phyloP scores from a whole-genome alignment of 2,888 invertebrate species.

The Tetragonisca angustula region DNA sequence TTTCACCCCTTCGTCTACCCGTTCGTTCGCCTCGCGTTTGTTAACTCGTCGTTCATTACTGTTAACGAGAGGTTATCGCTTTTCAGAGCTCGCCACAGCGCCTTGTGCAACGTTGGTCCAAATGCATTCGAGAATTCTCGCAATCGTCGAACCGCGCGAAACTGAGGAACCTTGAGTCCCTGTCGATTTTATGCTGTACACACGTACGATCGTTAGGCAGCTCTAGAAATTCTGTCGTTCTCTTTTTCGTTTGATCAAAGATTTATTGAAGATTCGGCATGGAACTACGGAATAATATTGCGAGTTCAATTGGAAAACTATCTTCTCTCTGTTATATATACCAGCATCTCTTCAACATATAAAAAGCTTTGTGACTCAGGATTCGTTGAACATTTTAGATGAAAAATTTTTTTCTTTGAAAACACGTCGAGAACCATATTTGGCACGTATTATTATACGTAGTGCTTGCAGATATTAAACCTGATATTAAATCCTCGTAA shows the following conservation, averaged over 20 bases:
- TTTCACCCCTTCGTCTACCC: constrained; percentile 37
- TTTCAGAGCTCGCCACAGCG: constrained; percentile 53
- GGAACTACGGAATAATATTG: neutral
- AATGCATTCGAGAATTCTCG: constrained; percentile 51
- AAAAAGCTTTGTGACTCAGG: neutral
- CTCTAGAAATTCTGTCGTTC: neutral
- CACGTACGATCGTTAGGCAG: neutral
- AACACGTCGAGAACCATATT: neutral
- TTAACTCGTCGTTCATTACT: constrained; percentile 65
- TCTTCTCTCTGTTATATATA: neutral
- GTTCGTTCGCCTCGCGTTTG: constrained; percentile 51
- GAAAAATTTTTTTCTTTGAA: neutral
- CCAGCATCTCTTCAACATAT: too few relatives aligned
- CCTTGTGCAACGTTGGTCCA: constrained; percentile 55
- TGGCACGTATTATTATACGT: too few relatives aligned
- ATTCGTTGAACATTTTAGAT: neutral
- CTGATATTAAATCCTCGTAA: neutral
- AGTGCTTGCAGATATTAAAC: neutral
- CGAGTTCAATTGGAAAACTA: neutral
- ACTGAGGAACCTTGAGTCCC: constrained; percentile 3
- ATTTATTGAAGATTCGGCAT: neutral
- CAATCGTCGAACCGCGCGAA: constrained; percentile 9
- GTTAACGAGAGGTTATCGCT: constrained; percentile 68
- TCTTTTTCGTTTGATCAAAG: neutral
- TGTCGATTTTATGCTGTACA: neutral